These are phyloP conservation scores for Hemichromis elongatus DNA, from an alignment of 2,113 vertebrate genomes.

Conservation along the genomic window DNA sequence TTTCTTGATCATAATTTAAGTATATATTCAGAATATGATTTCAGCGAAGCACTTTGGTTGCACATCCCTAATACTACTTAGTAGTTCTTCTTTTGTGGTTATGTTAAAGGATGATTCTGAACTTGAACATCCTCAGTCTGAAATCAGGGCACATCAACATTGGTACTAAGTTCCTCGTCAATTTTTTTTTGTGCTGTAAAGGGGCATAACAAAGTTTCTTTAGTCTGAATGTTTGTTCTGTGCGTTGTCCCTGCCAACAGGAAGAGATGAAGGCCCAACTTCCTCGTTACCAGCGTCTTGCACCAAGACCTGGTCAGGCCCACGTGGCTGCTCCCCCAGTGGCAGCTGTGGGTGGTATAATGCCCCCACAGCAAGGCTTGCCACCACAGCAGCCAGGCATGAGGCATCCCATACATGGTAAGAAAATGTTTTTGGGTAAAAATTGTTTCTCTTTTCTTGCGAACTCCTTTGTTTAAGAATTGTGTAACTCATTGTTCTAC, in stretches of 20 bases:
- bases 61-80: background rate
- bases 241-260: constrained; percentile 66
- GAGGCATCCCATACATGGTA: constrained; percentile 87
- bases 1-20: background rate
- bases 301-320: constrained; percentile 86
- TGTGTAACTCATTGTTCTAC: background rate
- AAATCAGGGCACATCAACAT: constrained; percentile 31
- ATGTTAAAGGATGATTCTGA: constrained; percentile 40
- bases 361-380: constrained; percentile 84
- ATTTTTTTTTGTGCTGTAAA: constrained; percentile 43
- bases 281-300: constrained; percentile 92
- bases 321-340: constrained; percentile 82
- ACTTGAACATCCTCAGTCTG: constrained; percentile 43
- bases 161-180: constrained; percentile 32
- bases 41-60: background rate
- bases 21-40: background rate
- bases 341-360: constrained; percentile 88
- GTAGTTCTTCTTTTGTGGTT: constrained; percentile 30
- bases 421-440: background rate
- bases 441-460: background rate
- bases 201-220: constrained; percentile 3
- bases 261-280: constrained; percentile 94
- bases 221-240: constrained; percentile 22
- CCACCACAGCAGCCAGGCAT: constrained; percentile 86
- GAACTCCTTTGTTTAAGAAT: background rate